A percentile compares a stretch with the other conserved stretches of the same genome.
These are phyloP conservation scores for Willisornis vidua DNA, from an alignment of 2,113 vertebrate genomes.

Conservation along the genomic window DNA sequence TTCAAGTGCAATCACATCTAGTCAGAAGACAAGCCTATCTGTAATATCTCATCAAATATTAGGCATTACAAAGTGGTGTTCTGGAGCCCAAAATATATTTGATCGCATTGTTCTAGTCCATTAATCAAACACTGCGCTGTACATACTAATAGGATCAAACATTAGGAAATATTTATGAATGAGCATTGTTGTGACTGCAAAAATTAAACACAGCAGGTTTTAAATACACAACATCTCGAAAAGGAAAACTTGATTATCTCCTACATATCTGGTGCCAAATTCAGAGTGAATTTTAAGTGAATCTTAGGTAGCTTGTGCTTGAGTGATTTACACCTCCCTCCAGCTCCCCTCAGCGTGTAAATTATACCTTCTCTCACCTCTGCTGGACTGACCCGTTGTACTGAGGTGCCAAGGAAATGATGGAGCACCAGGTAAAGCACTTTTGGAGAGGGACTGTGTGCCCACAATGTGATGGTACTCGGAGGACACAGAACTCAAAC, in stretches of 20 bases:
- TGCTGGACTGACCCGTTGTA: not conserved
- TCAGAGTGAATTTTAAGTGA: constrained; percentile 42
- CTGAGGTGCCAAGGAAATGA: not conserved
- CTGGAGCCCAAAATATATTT: constrained; percentile 31
- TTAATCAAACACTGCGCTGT: not conserved
- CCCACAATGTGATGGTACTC: fast-evolving
- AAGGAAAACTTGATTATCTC: constrained; percentile 58
- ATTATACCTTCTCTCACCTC: not conserved
- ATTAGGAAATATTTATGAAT: constrained; percentile 54
- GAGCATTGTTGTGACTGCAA: constrained; percentile 59
- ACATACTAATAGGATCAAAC: constrained; percentile 25
- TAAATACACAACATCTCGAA: constrained; percentile 13
- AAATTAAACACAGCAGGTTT: constrained; percentile 61
- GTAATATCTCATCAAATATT: constrained; percentile 36
- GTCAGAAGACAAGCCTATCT: constrained; percentile 20
- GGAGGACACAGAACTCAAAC: not conserved
- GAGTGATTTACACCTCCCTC: constrained; percentile 50
- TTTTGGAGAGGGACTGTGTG: not conserved
- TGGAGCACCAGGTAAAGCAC: not conserved
- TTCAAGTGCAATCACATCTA: not conserved
- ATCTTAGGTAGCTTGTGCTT: not conserved
- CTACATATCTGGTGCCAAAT: constrained; percentile 33
- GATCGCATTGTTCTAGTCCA: constrained; percentile 28
- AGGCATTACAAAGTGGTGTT: constrained; percentile 35
- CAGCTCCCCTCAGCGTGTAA: constrained; percentile 3